These are phyloP conservation scores for Ramphastos sulfuratus DNA, from an alignment of 2,113 vertebrate genomes.

Conservation along the genomic window DNA sequence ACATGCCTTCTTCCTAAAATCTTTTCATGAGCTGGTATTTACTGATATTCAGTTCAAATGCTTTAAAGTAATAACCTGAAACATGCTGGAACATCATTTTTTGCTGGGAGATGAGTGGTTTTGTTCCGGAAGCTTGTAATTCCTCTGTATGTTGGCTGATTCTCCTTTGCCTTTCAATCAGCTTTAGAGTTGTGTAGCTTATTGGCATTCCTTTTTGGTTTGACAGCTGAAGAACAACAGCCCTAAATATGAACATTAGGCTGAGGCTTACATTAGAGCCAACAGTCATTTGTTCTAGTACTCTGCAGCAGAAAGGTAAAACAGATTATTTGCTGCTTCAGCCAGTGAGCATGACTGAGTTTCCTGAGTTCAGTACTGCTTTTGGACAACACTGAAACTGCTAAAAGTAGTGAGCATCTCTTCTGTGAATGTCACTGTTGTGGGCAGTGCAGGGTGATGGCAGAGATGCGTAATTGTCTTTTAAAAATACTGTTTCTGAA, in stretches of 20 bases:
- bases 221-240: slow-evolving; percentile 25
- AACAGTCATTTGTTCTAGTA: not conserved
- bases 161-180: slow-evolving; percentile 8
- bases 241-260: not conserved
- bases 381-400: not conserved
- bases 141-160: not conserved
- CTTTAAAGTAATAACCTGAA: not conserved
- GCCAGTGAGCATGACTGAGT: not conserved
- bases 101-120: not conserved
- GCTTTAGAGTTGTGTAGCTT: not conserved
- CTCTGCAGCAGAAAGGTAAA: not conserved
- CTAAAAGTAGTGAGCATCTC: not conserved
- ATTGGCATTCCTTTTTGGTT: not conserved
- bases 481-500: not conserved
- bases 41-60: not conserved
- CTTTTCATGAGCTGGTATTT: not conserved
- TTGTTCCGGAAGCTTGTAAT: not conserved
- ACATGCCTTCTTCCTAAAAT: not conserved
- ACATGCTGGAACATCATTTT: not conserved
- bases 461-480: not conserved
- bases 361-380: not conserved
- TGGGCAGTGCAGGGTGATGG: not conserved
- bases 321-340: not conserved
- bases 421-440: not conserved
- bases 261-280: not conserved